These are phyloP conservation scores for Xiphorhynchus elegans DNA, from an alignment of 2,113 vertebrate genomes.

Conservation along the genomic window DNA sequence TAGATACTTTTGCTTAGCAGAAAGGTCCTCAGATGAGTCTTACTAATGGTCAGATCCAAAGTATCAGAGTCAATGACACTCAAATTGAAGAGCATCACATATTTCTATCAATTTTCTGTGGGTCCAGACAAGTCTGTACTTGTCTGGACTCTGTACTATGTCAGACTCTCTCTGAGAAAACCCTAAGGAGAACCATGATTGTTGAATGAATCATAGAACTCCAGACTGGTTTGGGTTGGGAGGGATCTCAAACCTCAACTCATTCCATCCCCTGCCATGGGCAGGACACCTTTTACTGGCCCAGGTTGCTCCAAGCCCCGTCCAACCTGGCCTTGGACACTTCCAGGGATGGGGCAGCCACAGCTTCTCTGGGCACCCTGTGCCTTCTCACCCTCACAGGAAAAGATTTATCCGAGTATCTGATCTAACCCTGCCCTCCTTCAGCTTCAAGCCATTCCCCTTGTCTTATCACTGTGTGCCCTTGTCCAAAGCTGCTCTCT, in stretches of 20 bases:
- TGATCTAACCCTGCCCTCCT: background rate
- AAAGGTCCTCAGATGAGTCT: background rate
- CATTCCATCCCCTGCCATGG: background rate
- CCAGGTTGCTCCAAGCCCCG: rapidly evolving
- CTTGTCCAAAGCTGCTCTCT: background rate
- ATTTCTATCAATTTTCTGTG: background rate
- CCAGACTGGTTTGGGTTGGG: background rate
- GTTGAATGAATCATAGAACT: background rate
- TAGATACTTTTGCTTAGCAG: background rate
- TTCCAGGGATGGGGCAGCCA: background rate
- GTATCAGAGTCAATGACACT: background rate
- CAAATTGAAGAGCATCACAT: background rate
- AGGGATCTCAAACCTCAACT: background rate
- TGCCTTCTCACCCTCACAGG: rapidly evolving
- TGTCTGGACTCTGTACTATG: no score
- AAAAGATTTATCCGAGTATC: background rate
- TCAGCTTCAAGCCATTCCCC: background rate
- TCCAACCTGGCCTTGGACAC: background rate
- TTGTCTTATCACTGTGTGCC: background rate
- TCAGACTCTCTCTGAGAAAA: background rate
- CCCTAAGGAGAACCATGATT: background rate
- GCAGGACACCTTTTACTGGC: rapidly evolving
- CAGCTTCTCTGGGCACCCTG: background rate
- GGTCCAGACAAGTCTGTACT: background rate
- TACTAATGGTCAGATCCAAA: background rate